phyloP scores from a whole-genome alignment of 1,140 invertebrate genomes.

The Lordiphosa stackelbergi region DNA sequence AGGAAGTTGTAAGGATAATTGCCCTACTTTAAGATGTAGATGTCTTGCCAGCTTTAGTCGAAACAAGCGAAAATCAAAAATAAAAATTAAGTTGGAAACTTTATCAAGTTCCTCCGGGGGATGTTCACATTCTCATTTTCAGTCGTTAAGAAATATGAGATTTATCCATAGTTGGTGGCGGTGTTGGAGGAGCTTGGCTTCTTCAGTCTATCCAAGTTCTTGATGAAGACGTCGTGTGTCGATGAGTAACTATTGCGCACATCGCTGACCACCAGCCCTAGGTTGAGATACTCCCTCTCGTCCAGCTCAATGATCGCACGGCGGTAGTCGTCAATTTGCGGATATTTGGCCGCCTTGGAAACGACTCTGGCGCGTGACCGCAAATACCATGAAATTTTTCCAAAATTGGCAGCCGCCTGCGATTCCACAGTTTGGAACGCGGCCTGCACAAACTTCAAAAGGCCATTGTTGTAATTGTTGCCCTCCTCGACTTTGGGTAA shows the following conservation, averaged over 20 bases:
- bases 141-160: too few relatives aligned
- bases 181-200: slow-evolving; percentile 91
- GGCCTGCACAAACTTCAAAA: slow-evolving; percentile 97
- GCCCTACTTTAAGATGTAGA: too few relatives aligned
- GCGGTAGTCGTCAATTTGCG: slow-evolving; percentile 97
- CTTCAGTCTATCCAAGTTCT: slow-evolving; percentile 98
- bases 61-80: too few relatives aligned
- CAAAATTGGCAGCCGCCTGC: slow-evolving; percentile 97
- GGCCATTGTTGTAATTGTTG: slow-evolving; percentile 98
- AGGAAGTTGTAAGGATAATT: too few relatives aligned
- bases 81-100: too few relatives aligned
- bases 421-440: slow-evolving; percentile 98
- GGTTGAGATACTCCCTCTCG: slow-evolving; percentile 96
- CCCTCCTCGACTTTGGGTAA: slow-evolving; percentile 99
- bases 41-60: too few relatives aligned
- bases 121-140: too few relatives aligned
- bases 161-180: slow-evolving; percentile 76
- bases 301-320: slow-evolving; percentile 95
- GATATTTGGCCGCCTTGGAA: slow-evolving; percentile 96
- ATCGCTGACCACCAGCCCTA: slow-evolving; percentile 95
- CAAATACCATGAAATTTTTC: slow-evolving; percentile 95
- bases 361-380: slow-evolving; percentile 86
- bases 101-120: too few relatives aligned
- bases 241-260: slow-evolving; percentile 98
- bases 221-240: slow-evolving; percentile 95